Conservation (phyloP, 2,797 vertebrate genomes). For the Pempheris klunzingeri region DNA sequence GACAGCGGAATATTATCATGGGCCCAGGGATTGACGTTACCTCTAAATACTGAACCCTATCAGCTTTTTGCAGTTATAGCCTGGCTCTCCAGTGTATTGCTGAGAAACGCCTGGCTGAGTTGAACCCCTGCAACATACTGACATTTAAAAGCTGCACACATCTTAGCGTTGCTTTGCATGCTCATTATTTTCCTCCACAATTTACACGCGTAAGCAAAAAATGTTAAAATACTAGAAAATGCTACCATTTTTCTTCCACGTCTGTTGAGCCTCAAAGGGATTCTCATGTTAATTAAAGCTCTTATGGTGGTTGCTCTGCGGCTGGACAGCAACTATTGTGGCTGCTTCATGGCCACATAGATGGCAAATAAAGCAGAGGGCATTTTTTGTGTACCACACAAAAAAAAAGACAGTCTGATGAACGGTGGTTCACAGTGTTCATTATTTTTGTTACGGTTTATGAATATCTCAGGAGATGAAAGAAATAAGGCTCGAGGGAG, state of each 20-base stretch:
- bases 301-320: conserved; percentile 33
- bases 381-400: conserved; percentile 24
- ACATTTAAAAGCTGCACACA: conserved; percentile 71
- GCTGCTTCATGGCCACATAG: conserved; percentile 22
- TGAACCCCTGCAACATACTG: conserved; percentile 49
- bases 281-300: conserved; percentile 64
- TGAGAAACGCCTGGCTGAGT: conserved; percentile 31
- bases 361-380: conserved; percentile 36
- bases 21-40: conserved; percentile 34
- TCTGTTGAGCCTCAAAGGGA: conserved; percentile 38
- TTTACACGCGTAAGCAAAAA: conserved; percentile 56
- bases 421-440: conserved; percentile 48
- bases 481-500: conserved; percentile 61
- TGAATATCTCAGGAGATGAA: conserved; percentile 69
- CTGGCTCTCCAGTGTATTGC: conserved; percentile 31
- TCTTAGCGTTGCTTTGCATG: conserved; percentile 38
- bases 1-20: conserved; percentile 69
- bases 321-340: conserved; percentile 42
- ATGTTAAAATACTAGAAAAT: conserved; percentile 53
- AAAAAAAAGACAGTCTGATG: conserved; percentile 33
- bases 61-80: conserved; percentile 54
- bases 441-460: conserved; percentile 65
- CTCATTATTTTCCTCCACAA: conserved; percentile 54
- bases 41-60: conserved; percentile 57
- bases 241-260: conserved; percentile 42